These are phyloP conservation scores for Urophycis tenuis DNA, from an alignment of 2,797 vertebrate genomes.

Conservation along the genomic window DNA sequence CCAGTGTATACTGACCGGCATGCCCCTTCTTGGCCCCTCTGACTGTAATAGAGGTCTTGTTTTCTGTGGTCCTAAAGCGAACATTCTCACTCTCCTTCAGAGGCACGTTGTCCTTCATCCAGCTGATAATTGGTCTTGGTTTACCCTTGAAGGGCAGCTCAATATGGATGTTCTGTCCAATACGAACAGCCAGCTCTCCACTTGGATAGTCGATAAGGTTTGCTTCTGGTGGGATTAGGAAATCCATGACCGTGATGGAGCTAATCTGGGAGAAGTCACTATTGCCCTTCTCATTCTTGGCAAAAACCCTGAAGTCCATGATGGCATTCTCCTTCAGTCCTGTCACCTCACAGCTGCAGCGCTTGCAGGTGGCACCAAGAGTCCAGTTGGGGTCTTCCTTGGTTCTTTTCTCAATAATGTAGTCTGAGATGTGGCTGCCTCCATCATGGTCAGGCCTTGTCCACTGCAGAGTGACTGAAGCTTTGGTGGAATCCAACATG, in stretches of 20 bases:
- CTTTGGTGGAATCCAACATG: slow-evolving; percentile 89
- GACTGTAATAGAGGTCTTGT: slow-evolving; percentile 84
- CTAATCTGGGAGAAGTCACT: slow-evolving; percentile 85
- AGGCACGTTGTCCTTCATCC: slow-evolving; percentile 88
- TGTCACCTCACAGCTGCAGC: slow-evolving; percentile 79
- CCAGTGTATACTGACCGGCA: slow-evolving; percentile 89
- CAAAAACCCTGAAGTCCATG: slow-evolving; percentile 87
- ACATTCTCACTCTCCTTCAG: slow-evolving; percentile 90
- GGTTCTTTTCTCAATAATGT: slow-evolving; percentile 85
- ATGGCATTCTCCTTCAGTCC: slow-evolving; percentile 82
- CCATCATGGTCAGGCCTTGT: slow-evolving; percentile 91
- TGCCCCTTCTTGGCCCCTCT: slow-evolving; percentile 89
- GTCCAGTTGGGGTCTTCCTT: slow-evolving; percentile 79
- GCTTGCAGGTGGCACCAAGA: slow-evolving; percentile 78
- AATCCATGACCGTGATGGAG: slow-evolving; percentile 85
- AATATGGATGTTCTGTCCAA: slow-evolving; percentile 88
- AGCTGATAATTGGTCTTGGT: slow-evolving; percentile 85
- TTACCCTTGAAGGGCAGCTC: slow-evolving; percentile 94
- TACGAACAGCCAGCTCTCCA: slow-evolving; percentile 83
- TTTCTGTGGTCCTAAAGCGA: slow-evolving; percentile 91
- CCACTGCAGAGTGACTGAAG: slow-evolving; percentile 86
- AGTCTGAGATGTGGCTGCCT: slow-evolving; percentile 89
- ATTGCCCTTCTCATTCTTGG: slow-evolving; percentile 94
- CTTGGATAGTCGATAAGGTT: slow-evolving; percentile 85
- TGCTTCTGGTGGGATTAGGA: slow-evolving; percentile 84